Conservation (phyloP, 23 tunicate species). For the Halocynthia roretzi region DNA sequence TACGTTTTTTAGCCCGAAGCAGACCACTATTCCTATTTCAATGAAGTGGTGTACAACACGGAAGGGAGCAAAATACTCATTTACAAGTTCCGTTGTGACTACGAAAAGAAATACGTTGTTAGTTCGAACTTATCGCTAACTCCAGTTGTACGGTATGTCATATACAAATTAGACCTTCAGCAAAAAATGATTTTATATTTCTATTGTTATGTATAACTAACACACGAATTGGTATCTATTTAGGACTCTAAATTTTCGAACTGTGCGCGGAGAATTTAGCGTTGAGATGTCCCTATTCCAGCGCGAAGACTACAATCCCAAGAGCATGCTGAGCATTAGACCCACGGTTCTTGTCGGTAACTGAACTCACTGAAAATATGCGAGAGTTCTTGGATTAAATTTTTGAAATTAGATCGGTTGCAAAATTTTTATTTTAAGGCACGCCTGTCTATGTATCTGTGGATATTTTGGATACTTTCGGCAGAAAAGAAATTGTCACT, state of each 20-base stretch:
- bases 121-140: constrained; percentile 33
- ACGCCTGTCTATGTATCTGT: constrained; percentile 72
- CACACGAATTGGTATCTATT: constrained; percentile 5
- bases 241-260: constrained; percentile 56
- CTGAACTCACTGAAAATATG: background rate
- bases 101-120: constrained; percentile 64
- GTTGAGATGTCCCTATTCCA: constrained; percentile 60
- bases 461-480: constrained; percentile 50
- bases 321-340: constrained; percentile 44
- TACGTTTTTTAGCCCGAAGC: constrained; percentile 24
- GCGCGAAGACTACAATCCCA: constrained; percentile 51
- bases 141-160: constrained; percentile 15
- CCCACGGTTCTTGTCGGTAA: constrained; percentile 56
- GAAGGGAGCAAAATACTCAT: background rate
- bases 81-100: constrained; percentile 27
- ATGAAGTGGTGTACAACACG: constrained; percentile 33
- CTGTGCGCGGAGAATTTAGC: constrained; percentile 41
- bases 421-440: constrained; percentile 16
- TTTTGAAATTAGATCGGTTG: background rate
- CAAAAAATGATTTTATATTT: background rate
- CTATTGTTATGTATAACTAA: background rate
- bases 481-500: constrained; percentile 32
- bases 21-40: constrained; percentile 38
- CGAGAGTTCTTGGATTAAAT: background rate
- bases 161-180: background rate